These are phyloP conservation scores for Chamaetylas fuelleborni DNA, from an alignment of 2,113 vertebrate genomes.

Conservation along the genomic window DNA sequence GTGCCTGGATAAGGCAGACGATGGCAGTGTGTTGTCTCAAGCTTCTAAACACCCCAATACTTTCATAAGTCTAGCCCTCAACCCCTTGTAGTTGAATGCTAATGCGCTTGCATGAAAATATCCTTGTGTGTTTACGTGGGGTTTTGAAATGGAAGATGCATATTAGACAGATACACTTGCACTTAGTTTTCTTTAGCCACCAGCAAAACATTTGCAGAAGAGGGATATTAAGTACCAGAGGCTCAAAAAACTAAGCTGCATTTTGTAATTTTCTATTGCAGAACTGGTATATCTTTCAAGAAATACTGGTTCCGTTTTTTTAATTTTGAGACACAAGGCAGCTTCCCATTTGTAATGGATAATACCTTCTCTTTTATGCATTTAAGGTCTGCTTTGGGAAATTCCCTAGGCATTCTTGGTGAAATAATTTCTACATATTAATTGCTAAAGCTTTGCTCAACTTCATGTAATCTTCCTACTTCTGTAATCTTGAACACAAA, in stretches of 20 bases:
- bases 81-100: not conserved
- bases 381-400: not conserved
- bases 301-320: not conserved
- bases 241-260: not conserved
- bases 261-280: not conserved
- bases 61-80: not conserved
- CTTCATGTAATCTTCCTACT: not conserved
- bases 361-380: not conserved
- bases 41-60: not conserved
- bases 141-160: not conserved
- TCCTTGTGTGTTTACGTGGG: not conserved
- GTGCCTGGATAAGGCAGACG: not conserved
- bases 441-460: not conserved
- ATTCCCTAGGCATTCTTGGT: not conserved
- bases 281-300: not conserved
- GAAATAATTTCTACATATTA: not conserved
- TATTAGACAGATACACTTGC: not conserved
- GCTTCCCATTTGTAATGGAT: not conserved
- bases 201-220: not conserved
- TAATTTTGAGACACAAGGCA: not conserved
- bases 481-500: not conserved
- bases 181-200: not conserved
- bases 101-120: not conserved
- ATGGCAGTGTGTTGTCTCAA: not conserved
- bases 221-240: not conserved